phyloP scores from a whole-genome alignment of 2,113 vertebrate species.

The Cynocephalus volans region DNA sequence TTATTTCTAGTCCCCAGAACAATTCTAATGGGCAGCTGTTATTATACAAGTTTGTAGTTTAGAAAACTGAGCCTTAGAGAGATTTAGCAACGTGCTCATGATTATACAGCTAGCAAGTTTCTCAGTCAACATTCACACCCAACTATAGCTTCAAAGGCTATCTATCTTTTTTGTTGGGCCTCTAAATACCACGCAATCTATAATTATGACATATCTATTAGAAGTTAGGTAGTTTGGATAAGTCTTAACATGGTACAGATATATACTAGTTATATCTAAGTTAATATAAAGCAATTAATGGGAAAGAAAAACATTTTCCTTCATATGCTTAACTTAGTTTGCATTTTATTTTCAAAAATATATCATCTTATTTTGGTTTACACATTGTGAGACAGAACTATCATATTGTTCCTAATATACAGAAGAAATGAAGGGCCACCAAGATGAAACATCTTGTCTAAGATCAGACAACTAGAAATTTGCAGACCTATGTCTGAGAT shows the following conservation, averaged over 20 bases:
- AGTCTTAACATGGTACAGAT: not conserved
- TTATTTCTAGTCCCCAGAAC: not conserved
- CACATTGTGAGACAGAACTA: not conserved
- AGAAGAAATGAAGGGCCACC: not conserved
- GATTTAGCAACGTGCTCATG: not conserved
- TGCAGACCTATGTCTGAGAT: not conserved
- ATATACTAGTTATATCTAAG: not conserved
- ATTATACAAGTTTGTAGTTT: not conserved
- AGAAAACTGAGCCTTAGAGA: not conserved
- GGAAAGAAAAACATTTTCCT: not conserved
- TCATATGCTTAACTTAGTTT: not conserved
- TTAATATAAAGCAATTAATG: not conserved
- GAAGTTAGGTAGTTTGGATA: not conserved
- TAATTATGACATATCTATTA: not conserved
- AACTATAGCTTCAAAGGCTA: not conserved
- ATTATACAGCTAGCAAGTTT: not conserved
- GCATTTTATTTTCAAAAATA: not conserved
- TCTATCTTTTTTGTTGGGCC: not conserved
- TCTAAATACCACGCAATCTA: not conserved
- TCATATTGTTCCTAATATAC: not conserved
- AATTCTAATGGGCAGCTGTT: not conserved
- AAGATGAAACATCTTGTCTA: not conserved
- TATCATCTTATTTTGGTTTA: not conserved
- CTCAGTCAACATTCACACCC: not conserved
- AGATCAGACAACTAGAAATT: not conserved